Evolutionary conservation across 2,888 invertebrate species (phyloP), one percentile per base, ranked within the genome.

Genomic region (Patella caerulea): DNA sequence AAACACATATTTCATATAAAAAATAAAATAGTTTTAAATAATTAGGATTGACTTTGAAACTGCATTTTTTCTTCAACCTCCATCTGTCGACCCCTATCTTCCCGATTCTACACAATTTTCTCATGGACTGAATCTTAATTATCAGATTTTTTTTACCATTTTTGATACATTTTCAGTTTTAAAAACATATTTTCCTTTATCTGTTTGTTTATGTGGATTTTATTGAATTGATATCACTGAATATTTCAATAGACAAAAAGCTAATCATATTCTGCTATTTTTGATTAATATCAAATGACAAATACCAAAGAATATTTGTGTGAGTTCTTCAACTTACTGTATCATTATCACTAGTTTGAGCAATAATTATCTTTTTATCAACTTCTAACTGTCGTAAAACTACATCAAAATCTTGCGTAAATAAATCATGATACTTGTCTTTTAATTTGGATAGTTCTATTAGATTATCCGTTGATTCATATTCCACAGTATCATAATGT

Each of bases 371-470:
- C 70, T 81, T 79, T 17, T 70, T 76, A 59, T 83, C 80, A n/a
- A 71, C 71, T 34, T 80, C 77, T 71, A 83, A 75, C 72, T 83
- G 79, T 14, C 75, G 75, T 17, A 83, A 29, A 11, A 83, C 74
- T 15, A 83, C 53, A n/a, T 83, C 74, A 72, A 80, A 80, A 54
- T 80, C 79, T 14, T 56, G 45, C 24, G 74, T 74, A 54, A 81
- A 56, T 71, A 79, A 34, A 4, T 73, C 55, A n/a, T 59, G 59
- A 55, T 81, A 77, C 24, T 53, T 59, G 12, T 52, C 14, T 19
- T 75, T 72, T 24, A 83, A 76, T 3, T 59, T 52, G 0, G 73
- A 71, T 75, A 81, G 55, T 15, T 79, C 78, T 54, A 83, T 65
- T 59, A 83, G 19, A 59, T 74, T 79, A 75, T 80, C 81, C 9